phyloP scores from a whole-genome alignment of 2,888 invertebrate species.

The Acleris holmiana region DNA sequence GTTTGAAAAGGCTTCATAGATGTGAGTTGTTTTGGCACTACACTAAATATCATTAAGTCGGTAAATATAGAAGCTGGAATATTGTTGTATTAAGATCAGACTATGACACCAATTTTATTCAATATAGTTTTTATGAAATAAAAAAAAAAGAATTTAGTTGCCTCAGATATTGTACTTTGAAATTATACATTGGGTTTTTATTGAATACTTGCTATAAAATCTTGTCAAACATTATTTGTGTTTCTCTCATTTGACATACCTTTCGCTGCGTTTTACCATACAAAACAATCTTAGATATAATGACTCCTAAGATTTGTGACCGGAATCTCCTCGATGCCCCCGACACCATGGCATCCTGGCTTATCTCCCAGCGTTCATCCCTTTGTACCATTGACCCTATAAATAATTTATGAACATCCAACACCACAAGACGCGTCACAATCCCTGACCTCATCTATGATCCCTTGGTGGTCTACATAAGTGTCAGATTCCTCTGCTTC shows the following conservation, averaged over 20 bases:
- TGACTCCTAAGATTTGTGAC: neutral
- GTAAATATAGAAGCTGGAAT: no score
- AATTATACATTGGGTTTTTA: no score
- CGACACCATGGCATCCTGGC: slow-evolving; percentile 22
- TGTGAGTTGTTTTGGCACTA: no score
- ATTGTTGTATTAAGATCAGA: no score
- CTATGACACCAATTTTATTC: no score
- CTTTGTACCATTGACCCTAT: slow-evolving; percentile 38
- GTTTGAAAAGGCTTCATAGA: no score
- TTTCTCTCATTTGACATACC: neutral
- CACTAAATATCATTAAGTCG: no score
- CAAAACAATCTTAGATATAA: slow-evolving; percentile 1
- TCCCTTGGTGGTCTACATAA: slow-evolving; percentile 1
- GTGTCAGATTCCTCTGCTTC: slow-evolving; percentile 1
- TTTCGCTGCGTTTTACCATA: neutral
- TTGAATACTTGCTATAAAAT: neutral
- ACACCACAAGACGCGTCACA: slow-evolving; percentile 16
- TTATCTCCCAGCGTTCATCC: slow-evolving; percentile 36
- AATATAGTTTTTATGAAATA: no score
- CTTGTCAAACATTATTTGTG: neutral
- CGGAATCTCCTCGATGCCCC: neutral
- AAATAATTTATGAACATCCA: slow-evolving; percentile 38
- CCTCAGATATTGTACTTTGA: no score
- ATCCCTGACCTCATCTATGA: neutral
- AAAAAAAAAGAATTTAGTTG: no score